Evolutionary conservation across 1,140 invertebrate species (phyloP), one percentile per base, ranked within the genome.

Genomic region (Augochlora pura): DNA sequence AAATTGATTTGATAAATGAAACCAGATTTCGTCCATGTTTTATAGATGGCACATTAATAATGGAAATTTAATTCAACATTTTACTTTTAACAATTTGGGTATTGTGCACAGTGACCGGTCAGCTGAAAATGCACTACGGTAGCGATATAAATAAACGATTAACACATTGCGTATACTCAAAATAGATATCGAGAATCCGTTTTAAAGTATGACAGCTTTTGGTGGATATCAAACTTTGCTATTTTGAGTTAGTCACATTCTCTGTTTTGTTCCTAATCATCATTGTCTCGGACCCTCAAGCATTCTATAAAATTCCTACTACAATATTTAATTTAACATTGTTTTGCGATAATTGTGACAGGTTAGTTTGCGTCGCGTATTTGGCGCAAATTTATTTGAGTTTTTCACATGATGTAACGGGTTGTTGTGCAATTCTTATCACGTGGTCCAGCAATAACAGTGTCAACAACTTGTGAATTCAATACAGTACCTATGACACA

Each of bases 141-240:
- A 59, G 81, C 82, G 90, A 86, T 93, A 93, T 91, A 93, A 93
- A 93, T 93, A 93, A 92, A 87, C 79, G 87, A 89, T 91, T 90
- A 91, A 90, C 87, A 83, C 89, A 92, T 88, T 84, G 84, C 80
- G 62, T 87, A 85, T 60, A 88, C 85, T 90, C 79, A 75, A 90
- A 93, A 92, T 92, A 92, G 91, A 90, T 74, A 79, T 82, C 64
- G 85, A 88, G 87, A 74, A 73, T 39, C 84, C 62, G 54, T 25
- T 64, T 73, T 65, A 57, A 68, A 59, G 18, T 62, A 82, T 38
- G 64, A 65, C 46, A 46, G n/a, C 2, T 70, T 46, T 57, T 14
- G 10, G 14, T 1, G 10, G 59, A 21, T 18, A 79, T 82, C n/a
- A 25, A 69, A 57, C 59, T 23, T 57, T 27, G 16, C 38, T 49